A percentile compares a stretch with the other conserved stretches of the same genome.
Evolutionary conservation across 2,797 vertebrate genomes (phyloP).

Genomic region (Champsocephalus esox): DNA sequence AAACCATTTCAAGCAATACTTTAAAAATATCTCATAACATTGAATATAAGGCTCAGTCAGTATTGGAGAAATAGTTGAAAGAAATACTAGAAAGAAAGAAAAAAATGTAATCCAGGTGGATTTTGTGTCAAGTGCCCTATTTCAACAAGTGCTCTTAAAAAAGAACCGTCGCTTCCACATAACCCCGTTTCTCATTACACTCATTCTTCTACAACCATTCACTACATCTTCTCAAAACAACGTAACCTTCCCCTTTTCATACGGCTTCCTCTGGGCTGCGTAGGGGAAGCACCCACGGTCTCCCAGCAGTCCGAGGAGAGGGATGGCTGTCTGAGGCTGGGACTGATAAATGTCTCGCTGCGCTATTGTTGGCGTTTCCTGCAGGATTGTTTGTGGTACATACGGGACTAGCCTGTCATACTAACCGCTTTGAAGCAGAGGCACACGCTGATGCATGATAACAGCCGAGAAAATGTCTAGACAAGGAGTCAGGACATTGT

Average conservation of each 20-base stretch:
- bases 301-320: constrained; percentile 1
- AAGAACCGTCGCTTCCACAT: background rate
- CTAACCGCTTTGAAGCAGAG: constrained; percentile 40
- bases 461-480: constrained; percentile 45
- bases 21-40: background rate
- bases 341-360: constrained; percentile 31
- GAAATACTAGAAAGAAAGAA: background rate
- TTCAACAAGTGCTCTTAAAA: constrained; percentile 11
- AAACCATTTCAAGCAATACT: background rate
- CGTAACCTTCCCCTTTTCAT: constrained; percentile 1
- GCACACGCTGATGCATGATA: constrained; percentile 50
- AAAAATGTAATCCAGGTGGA: background rate
- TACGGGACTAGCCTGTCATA: constrained; percentile 11
- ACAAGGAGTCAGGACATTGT: background rate
- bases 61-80: background rate
- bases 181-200: constrained; percentile 4
- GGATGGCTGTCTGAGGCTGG: background rate
- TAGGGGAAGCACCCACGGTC: constrained; percentile 8
- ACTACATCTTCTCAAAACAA: constrained; percentile 2
- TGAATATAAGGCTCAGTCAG: background rate
- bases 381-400: constrained; percentile 61
- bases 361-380: constrained; percentile 72
- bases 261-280: background rate
- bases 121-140: background rate
- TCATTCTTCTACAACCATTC: background rate